These are phyloP conservation scores for Crambe crambe DNA, from an alignment of 37 sponge, comb jelly and placozoan species.

Conservation along the genomic window DNA sequence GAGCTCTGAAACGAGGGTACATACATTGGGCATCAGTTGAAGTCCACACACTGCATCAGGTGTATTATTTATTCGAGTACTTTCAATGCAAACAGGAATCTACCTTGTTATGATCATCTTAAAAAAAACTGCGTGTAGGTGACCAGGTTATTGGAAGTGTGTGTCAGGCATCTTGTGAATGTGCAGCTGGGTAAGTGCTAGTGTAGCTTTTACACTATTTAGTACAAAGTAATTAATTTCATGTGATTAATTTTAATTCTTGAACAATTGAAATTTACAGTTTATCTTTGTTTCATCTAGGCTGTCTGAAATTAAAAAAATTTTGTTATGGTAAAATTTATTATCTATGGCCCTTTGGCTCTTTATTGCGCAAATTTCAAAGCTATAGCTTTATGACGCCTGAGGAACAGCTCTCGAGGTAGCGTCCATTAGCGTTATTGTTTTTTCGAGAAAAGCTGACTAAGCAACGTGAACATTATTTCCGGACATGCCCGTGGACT, in stretches of 20 bases:
- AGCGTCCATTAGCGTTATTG: slow-evolving; percentile 36
- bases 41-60: not conserved
- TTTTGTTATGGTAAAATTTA: too few relatives aligned
- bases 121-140: too few relatives aligned
- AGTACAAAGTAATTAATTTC: too few relatives aligned
- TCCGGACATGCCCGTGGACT: too few relatives aligned
- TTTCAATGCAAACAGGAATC: not conserved
- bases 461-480: slow-evolving; percentile 36
- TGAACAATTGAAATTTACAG: too few relatives aligned
- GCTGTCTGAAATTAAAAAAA: too few relatives aligned
- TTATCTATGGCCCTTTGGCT: too few relatives aligned
- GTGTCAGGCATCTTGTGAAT: slow-evolving; percentile 65
- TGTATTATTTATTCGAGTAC: not conserved
- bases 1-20: not conserved
- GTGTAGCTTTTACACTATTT: too few relatives aligned
- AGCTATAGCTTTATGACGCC: slow-evolving; percentile 34
- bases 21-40: not conserved
- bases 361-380: too few relatives aligned
- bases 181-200: slow-evolving; percentile 71
- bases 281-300: too few relatives aligned
- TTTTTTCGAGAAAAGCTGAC: slow-evolving; percentile 64
- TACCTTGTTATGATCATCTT: not conserved
- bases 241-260: too few relatives aligned
- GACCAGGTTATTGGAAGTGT: slow-evolving; percentile 25
- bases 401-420: not conserved